These are phyloP conservation scores for Ochropleura leucogaster DNA, from an alignment of 2,888 invertebrate species.

Conservation along the genomic window DNA sequence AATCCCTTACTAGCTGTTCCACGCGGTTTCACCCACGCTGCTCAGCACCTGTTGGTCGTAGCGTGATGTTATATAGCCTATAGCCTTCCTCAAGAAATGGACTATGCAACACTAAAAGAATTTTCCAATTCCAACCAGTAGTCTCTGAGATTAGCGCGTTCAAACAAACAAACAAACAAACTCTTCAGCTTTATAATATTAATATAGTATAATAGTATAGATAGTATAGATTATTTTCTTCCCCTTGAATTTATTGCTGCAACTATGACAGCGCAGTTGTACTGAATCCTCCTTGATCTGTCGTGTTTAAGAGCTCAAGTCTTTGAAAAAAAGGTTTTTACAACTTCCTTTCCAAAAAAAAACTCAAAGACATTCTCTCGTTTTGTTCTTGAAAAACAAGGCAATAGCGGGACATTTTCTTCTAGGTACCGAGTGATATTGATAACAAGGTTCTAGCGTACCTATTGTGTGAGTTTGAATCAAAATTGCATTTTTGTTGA, in stretches of 20 bases:
- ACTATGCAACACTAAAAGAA: too few relatives aligned
- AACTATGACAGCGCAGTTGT: constrained; percentile 36
- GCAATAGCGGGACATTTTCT: constrained; percentile 62
- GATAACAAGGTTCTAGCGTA: constrained; percentile 61
- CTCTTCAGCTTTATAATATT: too few relatives aligned
- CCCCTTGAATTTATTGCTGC: not conserved
- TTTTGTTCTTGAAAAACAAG: constrained; percentile 61
- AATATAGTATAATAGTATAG: too few relatives aligned
- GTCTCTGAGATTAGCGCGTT: too few relatives aligned
- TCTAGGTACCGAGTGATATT: constrained; percentile 50
- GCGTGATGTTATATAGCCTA: too few relatives aligned
- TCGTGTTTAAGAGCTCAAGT: constrained; percentile 74
- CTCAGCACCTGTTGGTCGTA: too few relatives aligned
- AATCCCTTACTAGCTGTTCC: too few relatives aligned
- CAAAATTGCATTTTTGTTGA: constrained; percentile 69
- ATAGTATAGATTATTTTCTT: too few relatives aligned
- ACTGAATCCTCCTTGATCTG: constrained; percentile 72
- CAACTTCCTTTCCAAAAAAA: constrained; percentile 54
- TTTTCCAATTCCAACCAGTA: too few relatives aligned
- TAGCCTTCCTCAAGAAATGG: too few relatives aligned
- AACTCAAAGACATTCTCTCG: constrained; percentile 67
- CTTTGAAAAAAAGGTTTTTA: constrained; percentile 61
- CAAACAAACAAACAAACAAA: too few relatives aligned
- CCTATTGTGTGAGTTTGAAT: constrained; percentile 59
- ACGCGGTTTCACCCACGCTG: too few relatives aligned